Evolutionary conservation across 2,797 vertebrate species (phyloP).

Genomic region (Argentina silus): DNA sequence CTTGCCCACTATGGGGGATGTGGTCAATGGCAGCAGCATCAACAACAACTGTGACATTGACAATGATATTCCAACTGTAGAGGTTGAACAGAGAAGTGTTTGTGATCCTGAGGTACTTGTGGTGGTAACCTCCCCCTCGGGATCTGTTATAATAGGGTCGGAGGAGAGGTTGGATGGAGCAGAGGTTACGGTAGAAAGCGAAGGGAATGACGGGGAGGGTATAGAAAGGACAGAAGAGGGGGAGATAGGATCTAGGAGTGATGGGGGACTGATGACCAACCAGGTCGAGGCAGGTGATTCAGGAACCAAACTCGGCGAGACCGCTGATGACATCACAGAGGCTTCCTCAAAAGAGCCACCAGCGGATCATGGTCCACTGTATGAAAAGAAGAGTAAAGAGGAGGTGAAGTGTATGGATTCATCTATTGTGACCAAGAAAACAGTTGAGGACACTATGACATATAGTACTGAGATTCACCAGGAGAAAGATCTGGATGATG

Average conservation of each 20-base stretch:
- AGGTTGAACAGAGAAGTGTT: constrained; percentile 31
- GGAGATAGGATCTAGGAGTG: constrained; percentile 7
- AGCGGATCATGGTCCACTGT: constrained; percentile 18
- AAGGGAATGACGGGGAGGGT: background rate
- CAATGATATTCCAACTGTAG: constrained; percentile 25
- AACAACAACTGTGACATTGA: constrained; percentile 17
- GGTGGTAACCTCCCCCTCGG: too few species aligned
- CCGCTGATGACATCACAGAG: constrained; percentile 25
- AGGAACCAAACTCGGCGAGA: background rate
- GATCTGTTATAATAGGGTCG: constrained; percentile 27
- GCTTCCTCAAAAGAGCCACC: background rate
- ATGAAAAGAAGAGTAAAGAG: constrained; percentile 11
- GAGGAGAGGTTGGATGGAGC: too few species aligned
- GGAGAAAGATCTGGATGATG: background rate
- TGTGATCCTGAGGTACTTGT: constrained; percentile 13
- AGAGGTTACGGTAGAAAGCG: background rate
- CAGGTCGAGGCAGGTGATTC: background rate
- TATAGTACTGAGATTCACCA: background rate
- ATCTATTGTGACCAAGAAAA: constrained; percentile 17
- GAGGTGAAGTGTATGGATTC: constrained; percentile 12
- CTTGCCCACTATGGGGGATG: constrained; percentile 8
- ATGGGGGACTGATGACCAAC: constrained; percentile 14
- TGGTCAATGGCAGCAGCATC: constrained; percentile 9
- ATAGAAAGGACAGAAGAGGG: constrained; percentile 7
- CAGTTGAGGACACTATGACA: background rate